Conservation (phyloP, 2,888 invertebrate species). For the Eueremaeus valkanovi region DNA sequence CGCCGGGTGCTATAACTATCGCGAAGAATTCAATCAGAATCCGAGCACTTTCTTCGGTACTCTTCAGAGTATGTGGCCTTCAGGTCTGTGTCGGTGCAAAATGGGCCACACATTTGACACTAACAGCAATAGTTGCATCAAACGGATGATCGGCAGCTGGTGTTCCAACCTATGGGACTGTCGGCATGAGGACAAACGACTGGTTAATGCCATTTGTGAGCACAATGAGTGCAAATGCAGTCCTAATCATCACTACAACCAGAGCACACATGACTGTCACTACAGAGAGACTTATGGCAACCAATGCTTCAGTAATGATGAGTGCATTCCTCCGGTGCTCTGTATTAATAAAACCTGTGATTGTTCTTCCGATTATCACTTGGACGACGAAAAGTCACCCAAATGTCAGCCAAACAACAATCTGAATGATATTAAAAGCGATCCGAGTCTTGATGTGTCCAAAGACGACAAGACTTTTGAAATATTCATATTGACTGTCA, state of each 20-base stretch:
- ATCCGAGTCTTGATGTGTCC: background rate
- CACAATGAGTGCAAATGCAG: slow-evolving; percentile 37
- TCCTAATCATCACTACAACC: slow-evolving; percentile 29
- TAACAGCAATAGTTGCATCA: slow-evolving; percentile 24
- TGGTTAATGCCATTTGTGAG: slow-evolving; percentile 31
- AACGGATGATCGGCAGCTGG: slow-evolving; percentile 41
- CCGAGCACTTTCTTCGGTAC: slow-evolving; percentile 39
- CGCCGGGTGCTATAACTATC: slow-evolving; percentile 42
- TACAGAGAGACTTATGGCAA: slow-evolving; percentile 38
- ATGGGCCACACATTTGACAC: slow-evolving; percentile 37
- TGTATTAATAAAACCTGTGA: slow-evolving; percentile 25
- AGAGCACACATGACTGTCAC: slow-evolving; percentile 36
- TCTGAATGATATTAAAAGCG: slow-evolving; percentile 26
- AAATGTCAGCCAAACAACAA: slow-evolving; percentile 35
- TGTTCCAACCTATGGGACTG: slow-evolving; percentile 42
- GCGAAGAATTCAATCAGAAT: slow-evolving; percentile 42
- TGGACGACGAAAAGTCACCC: slow-evolving; percentile 7
- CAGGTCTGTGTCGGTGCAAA: slow-evolving; percentile 38
- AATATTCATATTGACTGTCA: slow-evolving; percentile 16
- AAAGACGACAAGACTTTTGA: slow-evolving; percentile 30
- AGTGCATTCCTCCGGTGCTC: background rate
- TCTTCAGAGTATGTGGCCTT: slow-evolving; percentile 33
- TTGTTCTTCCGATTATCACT: slow-evolving; percentile 22
- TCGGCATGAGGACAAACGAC: slow-evolving; percentile 5
- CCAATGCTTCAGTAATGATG: background rate